A percentile compares a stretch with the other conserved stretches of the same genome.
These are phyloP conservation scores for Peromyscus maniculatus DNA, from an alignment of 2,113 vertebrate species.

Conservation along the genomic window DNA sequence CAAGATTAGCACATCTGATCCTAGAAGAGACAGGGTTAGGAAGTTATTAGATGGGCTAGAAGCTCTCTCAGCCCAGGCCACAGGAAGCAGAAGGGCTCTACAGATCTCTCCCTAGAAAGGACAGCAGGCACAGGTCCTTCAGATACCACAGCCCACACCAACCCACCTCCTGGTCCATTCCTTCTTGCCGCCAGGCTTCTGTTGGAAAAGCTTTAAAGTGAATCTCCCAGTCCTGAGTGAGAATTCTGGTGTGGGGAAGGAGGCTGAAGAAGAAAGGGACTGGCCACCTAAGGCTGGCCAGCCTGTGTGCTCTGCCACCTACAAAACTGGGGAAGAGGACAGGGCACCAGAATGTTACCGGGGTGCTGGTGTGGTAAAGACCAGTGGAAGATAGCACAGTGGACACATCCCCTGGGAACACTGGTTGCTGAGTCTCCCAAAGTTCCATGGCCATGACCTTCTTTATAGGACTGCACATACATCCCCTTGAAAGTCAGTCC, in stretches of 20 bases:
- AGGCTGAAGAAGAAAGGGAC: neutral
- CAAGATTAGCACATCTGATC: neutral
- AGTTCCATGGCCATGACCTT: neutral
- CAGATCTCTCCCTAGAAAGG: neutral
- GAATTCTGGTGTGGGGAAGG: neutral
- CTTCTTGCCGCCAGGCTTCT: constrained; percentile 12
- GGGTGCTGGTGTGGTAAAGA: neutral
- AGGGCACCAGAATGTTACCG: neutral
- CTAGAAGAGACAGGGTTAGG: neutral
- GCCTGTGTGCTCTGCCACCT: neutral
- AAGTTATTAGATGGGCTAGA: neutral
- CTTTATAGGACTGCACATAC: neutral
- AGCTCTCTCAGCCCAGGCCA: neutral
- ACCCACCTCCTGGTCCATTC: neutral
- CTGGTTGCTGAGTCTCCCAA: neutral
- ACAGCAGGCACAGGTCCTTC: neutral
- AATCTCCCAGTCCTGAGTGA: neutral
- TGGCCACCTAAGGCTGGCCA: neutral
- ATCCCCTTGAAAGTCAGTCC: constrained; percentile 41
- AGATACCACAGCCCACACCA: neutral
- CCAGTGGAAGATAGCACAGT: neutral
- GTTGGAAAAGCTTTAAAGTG: constrained; percentile 14
- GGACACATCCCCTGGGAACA: neutral
- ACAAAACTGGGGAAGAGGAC: neutral
- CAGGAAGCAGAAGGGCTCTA: neutral